Evolutionary conservation across 2,113 vertebrate species (phyloP), one percentile per base, ranked within the genome.

Genomic region (Urocolius indicus): DNA sequence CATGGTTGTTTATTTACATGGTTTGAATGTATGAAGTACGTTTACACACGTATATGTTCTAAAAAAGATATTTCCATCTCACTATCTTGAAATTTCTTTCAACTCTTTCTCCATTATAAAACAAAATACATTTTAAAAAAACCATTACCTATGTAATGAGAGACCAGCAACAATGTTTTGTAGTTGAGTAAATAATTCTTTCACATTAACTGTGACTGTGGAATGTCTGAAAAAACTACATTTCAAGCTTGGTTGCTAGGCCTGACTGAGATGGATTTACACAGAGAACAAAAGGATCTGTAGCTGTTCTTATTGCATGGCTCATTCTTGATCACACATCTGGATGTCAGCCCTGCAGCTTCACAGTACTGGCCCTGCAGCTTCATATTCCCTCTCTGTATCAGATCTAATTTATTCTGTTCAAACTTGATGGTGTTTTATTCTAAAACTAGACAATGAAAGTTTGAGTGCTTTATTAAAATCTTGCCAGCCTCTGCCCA

Each of bases 71-170:
- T 67, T 74, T 81, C 10, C 9, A 7, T 22, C 29, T 65, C 13
- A n/a, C 6, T 46, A 17, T 30, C 16, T 61, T 75, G 21, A 72
- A 48, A 41, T 85, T 68, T 23, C 11, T 67, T 1, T 58, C 51
- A 65, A 3, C 57, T 87, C 13, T 72, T 62, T 62, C 23, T 75
- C 19, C 9, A 16, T 43, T 51, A 41, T n/a, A 76, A 94, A 89
- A 84, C 13, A 75, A 78, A 61, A 54, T 11, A 29, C 32, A 36
- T 41, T 55, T 24, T 5, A 20, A 58, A 19, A 43, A 87, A 13
- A 0, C 0, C 12, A 3, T 6, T 4, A 59, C 5, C 17, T 29
- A 13, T 16, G 5, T 34, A 68, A 26, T 65, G 21, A 72, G 41
- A 57, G 4, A 58, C 7, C 8, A 82, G 41, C 11, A 73, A 41